phyloP scores from a whole-genome alignment of 2,113 vertebrate genomes.

The Diadophis punctatus region DNA sequence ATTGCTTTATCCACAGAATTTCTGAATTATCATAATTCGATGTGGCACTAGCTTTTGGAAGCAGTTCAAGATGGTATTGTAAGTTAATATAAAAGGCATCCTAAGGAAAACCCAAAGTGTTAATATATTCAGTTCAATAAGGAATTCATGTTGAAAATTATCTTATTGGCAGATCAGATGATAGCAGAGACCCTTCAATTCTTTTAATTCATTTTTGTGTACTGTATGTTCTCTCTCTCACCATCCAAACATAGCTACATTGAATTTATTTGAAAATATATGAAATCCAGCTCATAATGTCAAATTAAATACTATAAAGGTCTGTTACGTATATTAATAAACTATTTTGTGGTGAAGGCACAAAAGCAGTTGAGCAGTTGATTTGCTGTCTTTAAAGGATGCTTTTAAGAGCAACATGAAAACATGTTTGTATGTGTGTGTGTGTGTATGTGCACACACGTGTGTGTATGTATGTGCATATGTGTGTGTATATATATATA shows the following conservation, averaged over 20 bases:
- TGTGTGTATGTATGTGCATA: too few relatives aligned
- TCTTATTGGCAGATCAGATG: conserved; percentile 34
- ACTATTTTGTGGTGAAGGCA: conserved; percentile 5
- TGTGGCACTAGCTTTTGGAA: conserved; percentile 72
- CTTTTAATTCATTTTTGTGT: conserved; percentile 10
- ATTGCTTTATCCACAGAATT: conserved; percentile 71
- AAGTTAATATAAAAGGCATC: conserved; percentile 75
- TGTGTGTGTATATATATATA: too few relatives aligned
- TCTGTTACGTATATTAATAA: conserved; percentile 35
- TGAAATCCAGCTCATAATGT: not conserved
- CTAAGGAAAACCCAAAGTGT: conserved; percentile 67
- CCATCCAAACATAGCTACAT: not conserved
- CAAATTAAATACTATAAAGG: not conserved
- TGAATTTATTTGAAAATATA: not conserved
- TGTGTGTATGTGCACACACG: too few relatives aligned
- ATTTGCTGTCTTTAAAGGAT: conserved; percentile 5
- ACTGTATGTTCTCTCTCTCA: conserved; percentile 31
- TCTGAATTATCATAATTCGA: conserved; percentile 81
- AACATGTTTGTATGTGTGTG: too few relatives aligned
- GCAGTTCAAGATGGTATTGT: conserved; percentile 71
- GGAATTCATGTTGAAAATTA: conserved; percentile 48
- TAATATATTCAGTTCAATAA: conserved; percentile 51
- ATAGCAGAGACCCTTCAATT: conserved; percentile 52
- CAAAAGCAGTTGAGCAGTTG: conserved; percentile 5
- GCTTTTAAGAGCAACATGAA: conserved; percentile 9